Percentiles rank a stretch among this genome's conserved stretches.
These are phyloP conservation scores for Heliconius ethilla DNA, from an alignment of 2,888 invertebrate species.

Conservation along the genomic window DNA sequence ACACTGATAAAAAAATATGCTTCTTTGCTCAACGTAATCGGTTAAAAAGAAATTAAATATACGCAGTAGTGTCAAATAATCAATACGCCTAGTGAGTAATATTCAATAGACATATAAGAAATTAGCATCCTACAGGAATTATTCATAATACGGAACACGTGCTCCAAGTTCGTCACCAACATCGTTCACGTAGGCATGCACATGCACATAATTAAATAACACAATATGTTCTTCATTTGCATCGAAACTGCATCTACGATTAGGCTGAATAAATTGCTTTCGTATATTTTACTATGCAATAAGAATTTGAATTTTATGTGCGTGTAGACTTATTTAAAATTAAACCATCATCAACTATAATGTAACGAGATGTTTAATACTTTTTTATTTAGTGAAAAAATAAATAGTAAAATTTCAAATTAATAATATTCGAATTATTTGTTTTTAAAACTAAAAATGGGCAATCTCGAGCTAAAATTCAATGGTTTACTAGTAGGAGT, in stretches of 20 bases:
- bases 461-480: too few relatives aligned
- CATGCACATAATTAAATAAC: conserved; percentile 40
- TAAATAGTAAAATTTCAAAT: too few relatives aligned
- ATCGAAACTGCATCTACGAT: conserved; percentile 37
- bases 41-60: too few relatives aligned
- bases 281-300: conserved; percentile 26
- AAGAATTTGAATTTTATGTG: not conserved
- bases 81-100: not conserved
- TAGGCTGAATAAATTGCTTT: conserved; percentile 24
- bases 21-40: too few relatives aligned
- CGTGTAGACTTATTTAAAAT: not conserved
- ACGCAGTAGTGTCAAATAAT: not conserved
- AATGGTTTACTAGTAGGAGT: too few relatives aligned
- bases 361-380: too few relatives aligned
- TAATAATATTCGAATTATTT: too few relatives aligned
- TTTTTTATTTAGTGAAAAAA: too few relatives aligned
- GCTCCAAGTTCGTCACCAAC: conserved; percentile 15
- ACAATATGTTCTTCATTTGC: conserved; percentile 36
- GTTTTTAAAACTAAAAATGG: too few relatives aligned
- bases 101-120: conserved; percentile 7
- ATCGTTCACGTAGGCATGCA: conserved; percentile 34
- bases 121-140: conserved; percentile 11
- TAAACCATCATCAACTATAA: too few relatives aligned
- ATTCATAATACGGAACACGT: conserved; percentile 10
- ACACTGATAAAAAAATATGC: too few relatives aligned